These are phyloP conservation scores for Tenthredo scrophulariae DNA, from an alignment of 2,888 invertebrate genomes.

Conservation along the genomic window DNA sequence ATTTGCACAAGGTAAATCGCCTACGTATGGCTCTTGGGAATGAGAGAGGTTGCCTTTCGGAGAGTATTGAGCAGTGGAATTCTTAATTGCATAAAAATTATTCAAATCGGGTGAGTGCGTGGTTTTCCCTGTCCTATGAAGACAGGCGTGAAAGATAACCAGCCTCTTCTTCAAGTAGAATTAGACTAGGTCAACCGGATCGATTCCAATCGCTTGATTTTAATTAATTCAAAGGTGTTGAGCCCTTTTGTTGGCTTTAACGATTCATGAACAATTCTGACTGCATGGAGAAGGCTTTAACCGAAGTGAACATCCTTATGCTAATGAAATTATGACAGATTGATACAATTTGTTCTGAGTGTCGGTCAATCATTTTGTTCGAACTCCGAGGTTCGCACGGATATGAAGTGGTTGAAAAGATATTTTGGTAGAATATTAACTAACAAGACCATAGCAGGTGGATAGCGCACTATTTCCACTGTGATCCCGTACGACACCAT, in stretches of 20 bases:
- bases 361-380: neutral
- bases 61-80: neutral
- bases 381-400: neutral
- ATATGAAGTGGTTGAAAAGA: neutral
- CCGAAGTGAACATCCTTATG: neutral
- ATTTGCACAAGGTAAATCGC: neutral
- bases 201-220: neutral
- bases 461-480: slow-evolving; percentile 75
- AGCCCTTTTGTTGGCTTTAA: neutral
- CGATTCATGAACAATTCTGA: neutral
- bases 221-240: neutral
- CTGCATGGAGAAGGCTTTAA: neutral
- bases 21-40: neutral
- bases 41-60: neutral
- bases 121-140: neutral
- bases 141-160: neutral
- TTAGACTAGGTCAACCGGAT: neutral
- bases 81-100: neutral
- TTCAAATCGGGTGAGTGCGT: neutral
- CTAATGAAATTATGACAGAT: neutral
- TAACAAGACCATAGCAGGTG: slow-evolving; percentile 75
- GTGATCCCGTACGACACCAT: slow-evolving; percentile 74
- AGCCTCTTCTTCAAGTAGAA: neutral
- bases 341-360: neutral
- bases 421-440: slow-evolving; percentile 55